Conservation (phyloP, 2,797 vertebrate species). For the Urocyon cinereoargenteus region DNA sequence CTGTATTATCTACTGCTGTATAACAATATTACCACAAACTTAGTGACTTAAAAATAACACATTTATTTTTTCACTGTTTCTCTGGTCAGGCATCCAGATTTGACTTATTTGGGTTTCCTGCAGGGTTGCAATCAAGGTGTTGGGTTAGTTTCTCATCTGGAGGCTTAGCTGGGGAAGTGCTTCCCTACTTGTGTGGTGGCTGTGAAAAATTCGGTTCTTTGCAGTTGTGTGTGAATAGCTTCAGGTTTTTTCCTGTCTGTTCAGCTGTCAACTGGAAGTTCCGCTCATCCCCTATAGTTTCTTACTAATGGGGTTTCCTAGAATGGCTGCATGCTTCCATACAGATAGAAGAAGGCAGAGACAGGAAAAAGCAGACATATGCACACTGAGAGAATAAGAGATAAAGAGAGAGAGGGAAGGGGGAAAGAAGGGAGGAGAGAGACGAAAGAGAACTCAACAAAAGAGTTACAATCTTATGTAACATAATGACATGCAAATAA, state of each 20-base stretch:
- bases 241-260: background rate
- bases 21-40: background rate
- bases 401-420: background rate
- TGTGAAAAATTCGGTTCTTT: background rate
- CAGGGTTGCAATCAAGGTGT: background rate
- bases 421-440: background rate
- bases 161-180: background rate
- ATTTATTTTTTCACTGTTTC: background rate
- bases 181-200: background rate
- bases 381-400: background rate
- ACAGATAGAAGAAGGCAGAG: background rate
- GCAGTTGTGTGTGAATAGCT: background rate
- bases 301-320: background rate
- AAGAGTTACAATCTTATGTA: background rate
- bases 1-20: background rate
- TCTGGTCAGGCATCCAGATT: background rate
- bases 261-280: background rate
- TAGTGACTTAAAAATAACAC: background rate
- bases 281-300: background rate
- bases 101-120: background rate
- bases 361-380: too few relatives aligned
- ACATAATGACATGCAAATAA: background rate
- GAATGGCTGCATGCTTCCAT: background rate
- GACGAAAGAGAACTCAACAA: background rate
- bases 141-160: background rate